Evolutionary conservation across 2,888 invertebrate genomes (phyloP), one percentile per base, ranked within the genome.

Genomic region (Sphecodes monilicornis): DNA sequence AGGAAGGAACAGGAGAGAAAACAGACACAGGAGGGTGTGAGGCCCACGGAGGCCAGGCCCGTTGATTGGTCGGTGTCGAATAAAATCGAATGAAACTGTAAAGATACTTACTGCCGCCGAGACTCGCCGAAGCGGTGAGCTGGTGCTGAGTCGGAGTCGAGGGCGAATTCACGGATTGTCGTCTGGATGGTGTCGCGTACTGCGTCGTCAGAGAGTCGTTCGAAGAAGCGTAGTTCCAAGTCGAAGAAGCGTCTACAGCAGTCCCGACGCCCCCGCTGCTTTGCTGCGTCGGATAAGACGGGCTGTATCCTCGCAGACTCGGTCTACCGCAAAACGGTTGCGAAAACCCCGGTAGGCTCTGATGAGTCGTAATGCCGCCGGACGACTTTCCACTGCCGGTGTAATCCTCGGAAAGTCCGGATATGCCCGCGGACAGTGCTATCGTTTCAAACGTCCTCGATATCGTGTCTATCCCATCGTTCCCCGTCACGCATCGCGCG

Each of bases 51-150:
- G 57, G 57, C 26, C 13, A 29, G 29, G n/a, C 5, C 29, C 29
- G 57, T 29, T 16, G 22, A 32, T 32, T 29, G 43, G 29, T 43
- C 43, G 75, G n/a, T 3, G 39, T 43, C 22, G 22, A 10, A 73
- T 29, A 18, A 29, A 18, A 29, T 26, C 0, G 0, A 41, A 66
- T 66, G 4, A 22, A 46, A 60, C 10, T 10, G 36, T 22, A 6
- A 36, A 3, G 36, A 50, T 94, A 96, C 97, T 97, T 95, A 97
- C 97, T 96, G 94, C 97, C 97, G 92, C 97, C 96, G 88, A 97
- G 95, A 88, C 97, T 97, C 84, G 97, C 97, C 81, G 97, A 96
- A 69, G 97, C 97, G 83, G 96, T 96, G 73, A 96, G 95, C 92
- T 96, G 96, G 80, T 93, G 91, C 73, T 91, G 93, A 16, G 90